phyloP scores from a whole-genome alignment of 2,888 invertebrate genomes.

The Pachymerium ferrugineum region DNA sequence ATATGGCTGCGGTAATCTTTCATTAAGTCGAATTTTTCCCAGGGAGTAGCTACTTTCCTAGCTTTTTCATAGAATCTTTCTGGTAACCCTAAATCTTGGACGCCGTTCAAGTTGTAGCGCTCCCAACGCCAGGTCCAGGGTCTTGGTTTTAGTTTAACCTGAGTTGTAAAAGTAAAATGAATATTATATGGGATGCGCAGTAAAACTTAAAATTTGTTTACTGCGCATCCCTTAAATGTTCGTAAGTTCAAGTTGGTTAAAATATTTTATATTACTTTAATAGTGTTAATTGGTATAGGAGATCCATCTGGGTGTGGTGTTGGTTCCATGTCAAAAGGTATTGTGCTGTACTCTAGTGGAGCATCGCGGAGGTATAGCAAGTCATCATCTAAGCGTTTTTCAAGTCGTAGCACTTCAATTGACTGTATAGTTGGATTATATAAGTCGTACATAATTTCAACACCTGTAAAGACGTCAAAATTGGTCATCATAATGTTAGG shows the following conservation, averaged over 20 bases:
- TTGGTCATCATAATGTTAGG: neutral
- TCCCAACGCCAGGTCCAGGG: conserved; percentile 95
- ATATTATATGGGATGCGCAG: too few relatives aligned
- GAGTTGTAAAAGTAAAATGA: conserved; percentile 54
- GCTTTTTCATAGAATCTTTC: conserved; percentile 51
- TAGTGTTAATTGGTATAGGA: conserved; percentile 70
- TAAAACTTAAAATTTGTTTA: neutral
- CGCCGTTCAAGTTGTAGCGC: conserved; percentile 66
- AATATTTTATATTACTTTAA: conserved; percentile 53
- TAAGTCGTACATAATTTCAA: conserved; percentile 72
- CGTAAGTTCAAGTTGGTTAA: neutral
- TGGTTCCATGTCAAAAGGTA: conserved; percentile 84
- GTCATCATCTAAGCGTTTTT: conserved; percentile 85
- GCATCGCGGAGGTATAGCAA: conserved; percentile 85
- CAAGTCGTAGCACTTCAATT: conserved; percentile 83
- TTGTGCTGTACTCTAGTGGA: conserved; percentile 82
- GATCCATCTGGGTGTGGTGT: conserved; percentile 70
- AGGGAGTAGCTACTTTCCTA: conserved; percentile 60
- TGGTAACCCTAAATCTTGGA: conserved; percentile 55
- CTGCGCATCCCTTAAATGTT: neutral
- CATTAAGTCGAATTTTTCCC: conserved; percentile 91
- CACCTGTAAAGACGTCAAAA: conserved; percentile 47
- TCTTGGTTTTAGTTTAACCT: conserved; percentile 55
- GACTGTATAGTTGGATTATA: conserved; percentile 89
- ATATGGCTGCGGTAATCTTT: conserved; percentile 76